Base-by-base conservation (phyloP, 2,888 invertebrate genomes). In the Isoperla grammatica region DNA sequence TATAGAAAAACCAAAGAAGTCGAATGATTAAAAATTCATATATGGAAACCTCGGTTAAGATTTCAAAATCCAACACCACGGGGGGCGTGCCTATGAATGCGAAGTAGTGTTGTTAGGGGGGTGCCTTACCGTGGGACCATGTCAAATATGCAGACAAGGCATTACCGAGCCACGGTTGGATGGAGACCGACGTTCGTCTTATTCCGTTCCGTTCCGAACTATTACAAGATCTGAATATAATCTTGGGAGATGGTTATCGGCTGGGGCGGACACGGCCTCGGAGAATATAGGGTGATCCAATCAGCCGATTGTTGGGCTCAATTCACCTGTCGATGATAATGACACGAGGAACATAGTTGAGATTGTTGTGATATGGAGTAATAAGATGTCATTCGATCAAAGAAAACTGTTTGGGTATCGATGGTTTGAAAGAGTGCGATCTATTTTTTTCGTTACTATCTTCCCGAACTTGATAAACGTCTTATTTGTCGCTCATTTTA, bases 1-100 rank as follows among this genome's bases (percentile, higher is more conserved):
- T 11, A 15, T 19, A 49, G 46, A 57, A 62, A 62, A 62, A 59
- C 62, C 59, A 61, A 63, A 63, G 60, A 60, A 58, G 57, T 61
- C 56, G 42, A 55, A 50, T 60, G 58, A 60, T 63, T 63, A 63
- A 19, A 53, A 49, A 63, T 63, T 63, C 63, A 63, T 63, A 59
- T 63, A 61, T 62, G 62, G 57, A 56, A 57, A 56, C 40, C 23
- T 56, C 23, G 19, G 45, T 56, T 22, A 11, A 37, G 13, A 50
- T 12, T n/a, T 13, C 13, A 12, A 37, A 50, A 23, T 46, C 17
- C 9, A 20, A 11, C 61, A 22, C 61, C 37, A 43, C 57, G 43
- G 59, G 61, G 61, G 61, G 61, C 57, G 57, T 50, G 57, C 53
- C 54, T 61, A 57, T 57, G 61, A 57, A 61, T 61, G 61, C 56